Conservation (phyloP, 2,113 vertebrate species). For the Myotis brandtii region DNA sequence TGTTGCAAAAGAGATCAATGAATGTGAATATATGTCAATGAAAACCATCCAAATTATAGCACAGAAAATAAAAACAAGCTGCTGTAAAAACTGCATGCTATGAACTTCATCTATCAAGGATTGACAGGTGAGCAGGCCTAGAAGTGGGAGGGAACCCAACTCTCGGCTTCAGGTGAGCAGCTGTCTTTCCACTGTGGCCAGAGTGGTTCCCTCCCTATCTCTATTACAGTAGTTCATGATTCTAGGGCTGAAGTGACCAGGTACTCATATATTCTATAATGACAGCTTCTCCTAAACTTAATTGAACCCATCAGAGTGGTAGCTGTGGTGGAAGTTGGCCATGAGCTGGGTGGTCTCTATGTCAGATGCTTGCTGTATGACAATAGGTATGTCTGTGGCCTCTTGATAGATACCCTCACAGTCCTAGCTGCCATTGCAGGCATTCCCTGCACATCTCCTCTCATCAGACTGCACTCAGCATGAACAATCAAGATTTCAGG, state of each 20-base stretch:
- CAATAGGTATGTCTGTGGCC: constrained; percentile 87
- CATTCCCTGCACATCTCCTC: background rate
- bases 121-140: constrained; percentile 80
- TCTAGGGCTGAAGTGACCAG: constrained; percentile 86
- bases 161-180: constrained; percentile 73
- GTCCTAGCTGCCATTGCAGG: constrained; percentile 42
- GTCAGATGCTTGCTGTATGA: constrained; percentile 93
- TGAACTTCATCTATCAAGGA: constrained; percentile 84
- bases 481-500: background rate
- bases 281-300: constrained; percentile 85
- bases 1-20: background rate
- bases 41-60: background rate
- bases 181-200: constrained; percentile 53
- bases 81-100: constrained; percentile 92
- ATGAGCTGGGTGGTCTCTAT: constrained; percentile 95
- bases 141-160: constrained; percentile 79
- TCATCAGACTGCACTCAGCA: background rate
- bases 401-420: constrained; percentile 78
- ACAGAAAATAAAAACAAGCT: constrained; percentile 60
- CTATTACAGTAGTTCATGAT: constrained; percentile 87
- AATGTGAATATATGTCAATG: background rate
- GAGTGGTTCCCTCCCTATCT: constrained; percentile 67
- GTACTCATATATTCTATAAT: constrained; percentile 80
- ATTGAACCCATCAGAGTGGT: constrained; percentile 94
- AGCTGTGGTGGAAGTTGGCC: constrained; percentile 93